Evolutionary conservation across 2,888 invertebrate species (phyloP).

Genomic region (Lapara coniferarum): DNA sequence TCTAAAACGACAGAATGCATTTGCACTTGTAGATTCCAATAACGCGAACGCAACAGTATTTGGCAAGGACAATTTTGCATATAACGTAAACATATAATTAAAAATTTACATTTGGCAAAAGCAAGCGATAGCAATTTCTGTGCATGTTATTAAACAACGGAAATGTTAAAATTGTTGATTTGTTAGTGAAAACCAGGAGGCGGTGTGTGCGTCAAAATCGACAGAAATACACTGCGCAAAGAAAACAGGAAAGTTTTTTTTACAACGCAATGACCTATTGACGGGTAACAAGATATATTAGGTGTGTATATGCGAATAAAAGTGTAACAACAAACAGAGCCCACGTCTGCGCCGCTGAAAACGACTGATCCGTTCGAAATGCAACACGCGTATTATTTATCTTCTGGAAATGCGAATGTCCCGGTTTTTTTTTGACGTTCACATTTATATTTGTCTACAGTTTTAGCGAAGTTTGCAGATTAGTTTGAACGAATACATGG

Average conservation of each 20-base stretch:
- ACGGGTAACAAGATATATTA: conserved; percentile 31
- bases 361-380: conserved; percentile 22
- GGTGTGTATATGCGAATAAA: conserved; percentile 34
- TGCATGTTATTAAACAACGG: conserved; percentile 8
- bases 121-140: conserved; percentile 37
- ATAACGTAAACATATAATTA: conserved; percentile 45
- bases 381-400: conserved; percentile 28
- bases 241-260: conserved; percentile 27
- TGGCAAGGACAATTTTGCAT: conserved; percentile 48
- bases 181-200: conserved; percentile 14
- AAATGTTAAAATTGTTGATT: conserved; percentile 27
- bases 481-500: not conserved
- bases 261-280: conserved; percentile 31
- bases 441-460: conserved; percentile 9
- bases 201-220: conserved; percentile 23
- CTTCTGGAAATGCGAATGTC: conserved; percentile 22
- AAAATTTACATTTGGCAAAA: conserved; percentile 54
- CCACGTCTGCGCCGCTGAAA: conserved; percentile 33
- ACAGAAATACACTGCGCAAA: conserved; percentile 20
- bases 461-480: conserved; percentile 9
- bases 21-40: conserved; percentile 34
- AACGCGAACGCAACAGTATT: conserved; percentile 33
- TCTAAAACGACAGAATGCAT: conserved; percentile 12
- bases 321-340: conserved; percentile 30
- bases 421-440: conserved; percentile 27